Conservation (phyloP, 2,113 vertebrate genomes). For the Tragelaphus scriptus region DNA sequence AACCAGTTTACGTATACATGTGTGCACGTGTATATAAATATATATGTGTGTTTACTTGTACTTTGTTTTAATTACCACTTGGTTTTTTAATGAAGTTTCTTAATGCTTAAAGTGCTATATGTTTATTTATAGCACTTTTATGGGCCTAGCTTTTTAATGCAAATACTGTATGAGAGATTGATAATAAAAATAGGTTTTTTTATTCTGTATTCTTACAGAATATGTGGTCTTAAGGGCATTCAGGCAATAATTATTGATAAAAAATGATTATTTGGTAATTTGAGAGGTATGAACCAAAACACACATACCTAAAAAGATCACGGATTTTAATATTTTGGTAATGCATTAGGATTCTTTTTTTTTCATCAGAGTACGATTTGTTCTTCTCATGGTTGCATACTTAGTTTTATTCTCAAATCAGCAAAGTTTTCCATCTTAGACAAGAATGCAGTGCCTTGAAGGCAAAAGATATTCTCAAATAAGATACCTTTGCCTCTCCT, state of each 20-base stretch:
- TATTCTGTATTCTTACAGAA: not conserved
- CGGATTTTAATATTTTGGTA: constrained; percentile 2
- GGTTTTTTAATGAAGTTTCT: not conserved
- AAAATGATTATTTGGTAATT: not conserved
- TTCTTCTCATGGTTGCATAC: not conserved
- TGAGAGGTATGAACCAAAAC: not conserved
- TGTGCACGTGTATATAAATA: not conserved
- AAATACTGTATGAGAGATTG: not conserved
- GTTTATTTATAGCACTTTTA: not conserved
- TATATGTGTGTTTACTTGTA: not conserved
- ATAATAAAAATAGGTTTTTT: not conserved
- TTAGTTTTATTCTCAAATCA: not conserved
- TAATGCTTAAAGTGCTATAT: not conserved
- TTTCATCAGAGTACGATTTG: not conserved
- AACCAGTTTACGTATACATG: not conserved
- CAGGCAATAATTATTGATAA: not conserved
- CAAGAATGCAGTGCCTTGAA: not conserved
- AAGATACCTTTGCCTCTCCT: not conserved
- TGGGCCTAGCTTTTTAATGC: not conserved
- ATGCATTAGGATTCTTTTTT: not conserved
- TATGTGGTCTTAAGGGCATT: not conserved
- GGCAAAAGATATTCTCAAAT: not conserved
- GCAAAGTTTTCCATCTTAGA: not conserved
- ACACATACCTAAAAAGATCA: not conserved
- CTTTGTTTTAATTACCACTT: not conserved